Evolutionary conservation across 2,797 vertebrate genomes (phyloP), one percentile per base, ranked within the genome.

Genomic region (Hirundo rustica): DNA sequence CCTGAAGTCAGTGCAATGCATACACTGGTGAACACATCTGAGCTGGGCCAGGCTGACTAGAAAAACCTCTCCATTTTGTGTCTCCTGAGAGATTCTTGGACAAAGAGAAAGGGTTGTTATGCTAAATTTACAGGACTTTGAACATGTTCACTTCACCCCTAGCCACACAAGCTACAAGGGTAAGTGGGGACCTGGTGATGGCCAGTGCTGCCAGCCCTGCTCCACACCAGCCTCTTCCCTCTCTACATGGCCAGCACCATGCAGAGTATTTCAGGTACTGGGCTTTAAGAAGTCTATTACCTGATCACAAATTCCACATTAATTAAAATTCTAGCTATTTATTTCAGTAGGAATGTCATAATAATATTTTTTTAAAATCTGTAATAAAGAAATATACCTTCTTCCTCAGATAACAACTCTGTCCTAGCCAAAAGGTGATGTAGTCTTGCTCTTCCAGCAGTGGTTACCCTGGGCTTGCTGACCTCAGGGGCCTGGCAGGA

Each of bases 311-410:
- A 64, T 34, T n/a, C 23, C 29, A 38, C 7, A 11, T 18, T 58
- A 51, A 78, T 64, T 55, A 92, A 34, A 70, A 58, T 20, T 20
- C 72, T 62, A 58, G 25, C 36, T 16, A 60, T 88, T 60, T 53
- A 84, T 38, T 83, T 86, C 55, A 70, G 54, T 45, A 60, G 29
- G 25, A 70, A 44, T 2, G 3, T 32, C 25, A 32, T 21, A 27
- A 32, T 11, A 71, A 44, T 5, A 36, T 22, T 5, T 27, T 40
- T 7, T 0, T 0, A 14, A 14, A 51, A n/a, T 23, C 22, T 2
- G 9, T 32, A 20, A 16, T 11, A 29, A 60, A 79, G 45, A 89
- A 77, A 61, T n/a, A 9, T 2, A 64, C 16, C 0, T 0, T 1
- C 1, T 32, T 84, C 10, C 36, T 44, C 51, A 73, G 62, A 38